These are phyloP conservation scores for Perodicticus potto DNA, from an alignment of 2,797 vertebrate genomes.

Conservation along the genomic window DNA sequence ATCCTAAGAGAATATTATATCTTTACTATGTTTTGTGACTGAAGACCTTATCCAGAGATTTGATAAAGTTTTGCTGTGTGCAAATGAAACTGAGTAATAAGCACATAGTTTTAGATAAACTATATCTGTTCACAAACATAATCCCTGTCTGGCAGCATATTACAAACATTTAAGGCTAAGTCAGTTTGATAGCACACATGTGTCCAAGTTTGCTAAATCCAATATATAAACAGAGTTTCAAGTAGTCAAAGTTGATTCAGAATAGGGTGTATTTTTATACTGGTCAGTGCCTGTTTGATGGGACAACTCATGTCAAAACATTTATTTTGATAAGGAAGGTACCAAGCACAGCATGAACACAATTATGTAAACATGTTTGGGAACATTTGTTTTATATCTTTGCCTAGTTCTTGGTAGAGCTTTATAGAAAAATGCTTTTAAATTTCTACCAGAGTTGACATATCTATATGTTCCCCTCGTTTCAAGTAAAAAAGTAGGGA, in stretches of 20 bases:
- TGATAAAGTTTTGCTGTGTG: conserved; percentile 14
- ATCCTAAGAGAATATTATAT: conserved; percentile 40
- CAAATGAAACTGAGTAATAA: conserved; percentile 50
- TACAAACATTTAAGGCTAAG: conserved; percentile 25
- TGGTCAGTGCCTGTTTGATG: neutral
- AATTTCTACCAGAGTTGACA: conserved; percentile 33
- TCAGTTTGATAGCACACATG: neutral
- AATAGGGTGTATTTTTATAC: conserved; percentile 29
- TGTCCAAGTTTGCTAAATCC: conserved; percentile 8
- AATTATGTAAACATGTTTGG: conserved; percentile 34
- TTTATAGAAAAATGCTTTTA: conserved; percentile 60
- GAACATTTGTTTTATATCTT: conserved; percentile 57
- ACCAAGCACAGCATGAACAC: neutral
- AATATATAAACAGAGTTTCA: conserved; percentile 19
- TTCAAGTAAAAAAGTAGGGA: conserved; percentile 49
- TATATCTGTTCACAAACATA: neutral
- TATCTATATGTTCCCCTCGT: conserved; percentile 45
- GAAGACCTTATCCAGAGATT: conserved; percentile 16
- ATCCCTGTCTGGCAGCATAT: neutral
- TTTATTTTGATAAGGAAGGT: conserved; percentile 66
- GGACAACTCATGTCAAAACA: conserved; percentile 32
- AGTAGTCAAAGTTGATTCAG: neutral
- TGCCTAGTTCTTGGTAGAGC: conserved; percentile 5
- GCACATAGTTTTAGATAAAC: conserved; percentile 48
- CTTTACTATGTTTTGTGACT: conserved; percentile 21